phyloP scores from a whole-genome alignment of 2,888 invertebrate species.

The Acleris holmiana region DNA sequence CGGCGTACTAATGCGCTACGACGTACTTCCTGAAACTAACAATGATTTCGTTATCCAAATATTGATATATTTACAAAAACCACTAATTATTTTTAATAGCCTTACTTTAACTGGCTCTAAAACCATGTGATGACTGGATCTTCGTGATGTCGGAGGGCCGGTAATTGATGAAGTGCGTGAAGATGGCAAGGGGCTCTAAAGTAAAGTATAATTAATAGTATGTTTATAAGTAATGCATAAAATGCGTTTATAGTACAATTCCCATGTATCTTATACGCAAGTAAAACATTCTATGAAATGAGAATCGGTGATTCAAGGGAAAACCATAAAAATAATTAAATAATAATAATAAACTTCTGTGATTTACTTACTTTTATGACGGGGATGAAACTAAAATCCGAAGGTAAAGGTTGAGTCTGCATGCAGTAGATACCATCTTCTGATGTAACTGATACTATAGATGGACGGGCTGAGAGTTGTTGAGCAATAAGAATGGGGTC shows the following conservation, averaged over 20 bases:
- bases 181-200: constrained; percentile 68
- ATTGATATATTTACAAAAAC: neutral
- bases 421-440: constrained; percentile 74
- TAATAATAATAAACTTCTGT: too few species aligned
- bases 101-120: constrained; percentile 72
- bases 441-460: constrained; percentile 78
- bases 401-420: constrained; percentile 73
- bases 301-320: too few species aligned
- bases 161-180: constrained; percentile 74
- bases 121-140: constrained; percentile 75
- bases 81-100: neutral
- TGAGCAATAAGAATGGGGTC: constrained; percentile 78
- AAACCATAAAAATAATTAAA: too few species aligned
- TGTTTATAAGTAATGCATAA: too few species aligned
- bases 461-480: constrained; percentile 77
- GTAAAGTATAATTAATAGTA: constrained; percentile 10
- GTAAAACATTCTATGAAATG: too few species aligned
- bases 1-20: constrained; percentile 72
- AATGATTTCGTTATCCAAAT: neutral
- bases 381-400: constrained; percentile 78
- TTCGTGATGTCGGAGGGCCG: constrained; percentile 72
- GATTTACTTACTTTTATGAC: constrained; percentile 59
- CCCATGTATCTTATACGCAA: too few species aligned
- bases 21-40: constrained; percentile 62
- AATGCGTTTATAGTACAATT: too few species aligned